Conservation (phyloP, 1,140 invertebrate genomes). For the Episyrphus balteatus region DNA sequence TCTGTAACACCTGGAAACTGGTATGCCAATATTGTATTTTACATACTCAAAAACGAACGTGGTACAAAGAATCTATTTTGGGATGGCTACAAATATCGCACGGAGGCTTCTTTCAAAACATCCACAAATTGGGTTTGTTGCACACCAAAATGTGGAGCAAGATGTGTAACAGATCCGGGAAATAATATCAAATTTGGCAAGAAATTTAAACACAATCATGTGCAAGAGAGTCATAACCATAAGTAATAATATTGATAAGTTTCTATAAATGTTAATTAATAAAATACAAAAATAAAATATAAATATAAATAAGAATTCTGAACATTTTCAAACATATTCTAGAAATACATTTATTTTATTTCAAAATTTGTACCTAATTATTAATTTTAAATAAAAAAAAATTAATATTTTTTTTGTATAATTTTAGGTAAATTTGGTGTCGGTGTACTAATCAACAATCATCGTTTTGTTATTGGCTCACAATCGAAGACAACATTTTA, state of each 20-base stretch:
- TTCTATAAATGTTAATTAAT: no score
- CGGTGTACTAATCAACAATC: slow-evolving; percentile 4
- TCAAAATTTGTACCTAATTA: no score
- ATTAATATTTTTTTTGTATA: neutral
- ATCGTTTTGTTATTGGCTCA: slow-evolving; percentile 27
- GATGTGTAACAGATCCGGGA: neutral
- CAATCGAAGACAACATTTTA: slow-evolving; percentile 22
- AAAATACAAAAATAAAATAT: no score
- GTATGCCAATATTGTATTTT: neutral
- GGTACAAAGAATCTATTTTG: neutral
- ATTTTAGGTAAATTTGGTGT: neutral
- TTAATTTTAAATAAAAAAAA: no score
- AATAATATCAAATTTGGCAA: neutral
- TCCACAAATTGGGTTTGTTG: slow-evolving; percentile 6
- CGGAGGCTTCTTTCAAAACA: slow-evolving; percentile 2
- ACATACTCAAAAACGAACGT: neutral
- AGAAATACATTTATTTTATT: no score
- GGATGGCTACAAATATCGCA: slow-evolving; percentile 1
- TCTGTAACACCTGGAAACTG: neutral
- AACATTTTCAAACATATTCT: no score
- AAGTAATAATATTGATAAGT: neutral
- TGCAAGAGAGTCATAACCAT: neutral
- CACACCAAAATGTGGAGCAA: neutral
- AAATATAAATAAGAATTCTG: no score
- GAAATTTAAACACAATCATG: slow-evolving; percentile 1